A percentile compares a stretch with the other conserved stretches of the same genome.
These are phyloP conservation scores for Drosophila parthenogenetica DNA, from an alignment of 2,888 invertebrate species.

Conservation along the genomic window DNA sequence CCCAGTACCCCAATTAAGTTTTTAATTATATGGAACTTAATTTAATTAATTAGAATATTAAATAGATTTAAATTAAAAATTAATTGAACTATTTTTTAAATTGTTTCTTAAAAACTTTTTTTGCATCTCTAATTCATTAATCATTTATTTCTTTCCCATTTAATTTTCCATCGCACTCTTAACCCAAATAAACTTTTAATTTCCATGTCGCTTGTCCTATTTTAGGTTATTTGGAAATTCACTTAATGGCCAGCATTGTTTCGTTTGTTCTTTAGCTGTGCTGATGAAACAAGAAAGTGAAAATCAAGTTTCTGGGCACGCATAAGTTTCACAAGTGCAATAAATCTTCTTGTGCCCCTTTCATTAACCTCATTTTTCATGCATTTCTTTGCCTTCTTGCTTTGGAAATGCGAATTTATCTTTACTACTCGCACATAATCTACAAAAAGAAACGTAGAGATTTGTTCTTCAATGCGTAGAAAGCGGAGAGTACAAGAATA, in stretches of 20 bases:
- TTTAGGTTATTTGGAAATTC: constrained; percentile 40
- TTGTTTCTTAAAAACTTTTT: background rate
- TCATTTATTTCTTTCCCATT: constrained; percentile 20
- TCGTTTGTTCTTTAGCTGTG: constrained; percentile 28
- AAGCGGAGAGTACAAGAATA: constrained; percentile 50
- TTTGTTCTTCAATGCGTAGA: constrained; percentile 56
- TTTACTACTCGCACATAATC: constrained; percentile 40
- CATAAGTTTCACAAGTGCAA: constrained; percentile 68
- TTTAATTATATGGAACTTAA: background rate
- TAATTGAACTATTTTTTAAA: background rate
- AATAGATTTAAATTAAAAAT: background rate
- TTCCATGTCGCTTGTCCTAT: constrained; percentile 32
- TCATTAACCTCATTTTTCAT: constrained; percentile 70
- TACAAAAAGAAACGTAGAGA: constrained; percentile 32
- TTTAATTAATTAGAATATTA: background rate
- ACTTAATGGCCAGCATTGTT: constrained; percentile 43
- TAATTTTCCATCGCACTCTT: constrained; percentile 10
- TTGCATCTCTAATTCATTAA: constrained; percentile 7
- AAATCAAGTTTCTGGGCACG: constrained; percentile 53
- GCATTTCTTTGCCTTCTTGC: constrained; percentile 41
- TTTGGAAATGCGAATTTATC: constrained; percentile 48
- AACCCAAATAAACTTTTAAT: constrained; percentile 43
- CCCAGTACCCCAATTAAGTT: background rate
- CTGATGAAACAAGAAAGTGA: constrained; percentile 63
- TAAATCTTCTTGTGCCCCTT: constrained; percentile 74